Base-by-base conservation (phyloP, 2,888 invertebrate genomes). In the Candidula unifasciata region DNA sequence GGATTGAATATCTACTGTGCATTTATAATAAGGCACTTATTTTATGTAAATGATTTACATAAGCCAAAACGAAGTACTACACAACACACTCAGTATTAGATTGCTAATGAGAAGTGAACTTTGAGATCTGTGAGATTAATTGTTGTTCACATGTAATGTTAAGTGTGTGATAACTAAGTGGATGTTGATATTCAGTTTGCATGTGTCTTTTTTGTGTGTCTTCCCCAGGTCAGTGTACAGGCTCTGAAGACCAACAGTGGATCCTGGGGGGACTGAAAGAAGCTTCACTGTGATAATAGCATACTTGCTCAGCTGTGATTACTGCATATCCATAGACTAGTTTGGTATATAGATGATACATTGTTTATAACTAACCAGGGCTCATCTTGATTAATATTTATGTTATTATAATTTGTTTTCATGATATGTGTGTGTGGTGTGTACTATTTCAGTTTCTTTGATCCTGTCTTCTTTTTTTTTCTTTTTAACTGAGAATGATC, bases 191-290 rank as follows among this genome's bases (percentile, higher is more conserved):
- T 30, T 16, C 27, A 44, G 18, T 64, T 13, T 33, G 33, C 27
- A n/a, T 24, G 16, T 64, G 33, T 69, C 27, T 24, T 74, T 68
- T 88, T 88, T 0, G n/a, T n/a, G n/a, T n/a, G n/a, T n/a, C n/a
- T n/a, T n/a, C n/a, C n/a, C n/a, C 87, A 92, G 92, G 91, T 37
- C 88, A 89, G 60, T 92, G 92, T 87, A 89, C 89, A 83, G 90
- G 89, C 13, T 88, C 88, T 80, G 86, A 87, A 10, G 87, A 88
- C 44, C 92, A 92, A 77, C 90, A 92, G 83, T 92, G 92, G 92
- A 83, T 88, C 13, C 88, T 92, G 30, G 87, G 88, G 73, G 92
- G 91, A 77, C 90, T 91, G 89, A 90, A 91, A 79, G 90, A 89
- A 87, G 54, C 57, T 73, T 88, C 86, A 33, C 78, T 82, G 66